Evolutionary conservation across 2,888 invertebrate species (phyloP).

Genomic region (Halictus ligatus): DNA sequence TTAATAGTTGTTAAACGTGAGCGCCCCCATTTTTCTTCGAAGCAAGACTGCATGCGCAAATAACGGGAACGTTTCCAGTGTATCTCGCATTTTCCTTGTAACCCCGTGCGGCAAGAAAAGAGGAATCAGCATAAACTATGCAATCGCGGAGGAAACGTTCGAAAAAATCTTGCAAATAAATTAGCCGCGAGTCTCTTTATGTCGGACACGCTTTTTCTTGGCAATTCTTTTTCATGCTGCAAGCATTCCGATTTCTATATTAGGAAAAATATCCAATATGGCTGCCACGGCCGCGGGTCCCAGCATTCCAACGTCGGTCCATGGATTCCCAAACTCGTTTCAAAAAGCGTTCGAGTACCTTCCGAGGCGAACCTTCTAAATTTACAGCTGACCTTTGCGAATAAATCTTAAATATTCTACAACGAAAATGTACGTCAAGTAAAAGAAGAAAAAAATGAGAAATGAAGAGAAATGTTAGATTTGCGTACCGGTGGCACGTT

Average conservation of each 20-base stretch:
- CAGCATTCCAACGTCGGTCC: not conserved
- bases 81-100: constrained; percentile 19
- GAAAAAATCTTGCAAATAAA: not conserved
- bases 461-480: not conserved
- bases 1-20: constrained; percentile 62
- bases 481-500: not conserved
- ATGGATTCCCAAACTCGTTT: constrained; percentile 5
- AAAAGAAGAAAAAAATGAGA: not conserved
- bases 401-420: not conserved
- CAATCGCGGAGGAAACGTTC: not conserved
- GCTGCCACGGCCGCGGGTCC: not conserved
- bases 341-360: not conserved
- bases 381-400: not conserved
- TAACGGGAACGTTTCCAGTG: constrained; percentile 47
- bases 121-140: not conserved
- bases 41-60: constrained; percentile 44
- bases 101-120: not conserved
- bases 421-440: not conserved
- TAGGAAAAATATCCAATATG: not conserved
- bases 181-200: not conserved
- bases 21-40: constrained; percentile 54
- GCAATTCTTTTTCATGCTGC: not conserved
- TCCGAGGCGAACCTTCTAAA: not conserved
- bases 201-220: not conserved
- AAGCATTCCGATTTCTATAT: constrained; percentile 5